Evolutionary conservation across 2,113 vertebrate genomes (phyloP), one percentile per base, ranked within the genome.

Genomic region (Elaphurus davidianus): DNA sequence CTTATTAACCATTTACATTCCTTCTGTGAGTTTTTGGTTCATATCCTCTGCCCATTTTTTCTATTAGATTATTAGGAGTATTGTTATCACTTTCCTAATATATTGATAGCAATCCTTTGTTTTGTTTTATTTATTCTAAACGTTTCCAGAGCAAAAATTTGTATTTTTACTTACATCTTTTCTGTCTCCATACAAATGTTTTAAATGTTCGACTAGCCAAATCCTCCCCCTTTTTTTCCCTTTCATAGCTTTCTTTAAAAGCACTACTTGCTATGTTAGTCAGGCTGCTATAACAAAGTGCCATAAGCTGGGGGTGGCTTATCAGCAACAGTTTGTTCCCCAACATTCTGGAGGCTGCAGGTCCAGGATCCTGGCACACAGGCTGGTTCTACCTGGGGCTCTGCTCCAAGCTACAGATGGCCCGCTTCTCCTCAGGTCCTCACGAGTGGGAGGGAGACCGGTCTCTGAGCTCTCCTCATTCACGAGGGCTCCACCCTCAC

Each of bases 1-100:
- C 27, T 57, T 92, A 43, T 85, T 89, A 79, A 28, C 85, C 21
- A 79, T 79, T 92, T 85, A 16, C 78, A 85, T 91, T 52, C 93
- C 79, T 78, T 96, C 47, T 47, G 45, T 96, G 36, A 84, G 50
- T 91, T 86, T 78, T 94, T 87, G 67, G 23, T 91, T 94, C 40
- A 50, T 67, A 43, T 86, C 11, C 4, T 71, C 27, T n/a, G 33
- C 40, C 33, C 13, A 0, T 81, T 71, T 94, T 67, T 96, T 59
- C 55, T 45, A 1, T 79, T 43, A 43, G 14, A 6, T 87, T 79
- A 33, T 21, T 76, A 55, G 47, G 25, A 15, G 27, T 82, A 83
- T 10, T 25, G 52, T 43, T 30, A 30, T 27, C 67, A 43, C 40
- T 86, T 91, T 33, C 30, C 25, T 52, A 94, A 43, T 52, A 50